Conservation (phyloP, 2,113 vertebrate genomes). For the Nesogale talazaci region DNA sequence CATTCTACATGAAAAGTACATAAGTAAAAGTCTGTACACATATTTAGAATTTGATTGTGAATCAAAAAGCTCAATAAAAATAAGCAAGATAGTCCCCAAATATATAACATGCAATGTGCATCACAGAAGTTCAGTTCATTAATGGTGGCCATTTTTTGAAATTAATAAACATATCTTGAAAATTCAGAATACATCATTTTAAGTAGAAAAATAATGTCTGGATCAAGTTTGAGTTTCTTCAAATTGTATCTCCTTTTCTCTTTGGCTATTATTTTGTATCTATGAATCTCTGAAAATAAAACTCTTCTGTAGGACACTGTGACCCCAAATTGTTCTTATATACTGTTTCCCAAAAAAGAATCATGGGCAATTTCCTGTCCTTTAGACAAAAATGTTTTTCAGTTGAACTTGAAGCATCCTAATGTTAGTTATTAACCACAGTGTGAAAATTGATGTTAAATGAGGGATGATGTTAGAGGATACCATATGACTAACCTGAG, state of each 20-base stretch:
- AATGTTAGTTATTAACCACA: constrained; percentile 61
- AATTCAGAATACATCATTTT: background rate
- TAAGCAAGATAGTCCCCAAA: background rate
- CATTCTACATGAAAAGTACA: constrained; percentile 10
- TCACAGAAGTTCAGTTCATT: background rate
- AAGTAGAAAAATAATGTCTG: background rate
- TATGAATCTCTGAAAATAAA: constrained; percentile 22
- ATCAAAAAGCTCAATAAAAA: constrained; percentile 1
- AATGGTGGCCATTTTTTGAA: background rate
- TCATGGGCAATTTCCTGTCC: constrained; percentile 63
- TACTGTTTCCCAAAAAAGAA: constrained; percentile 37
- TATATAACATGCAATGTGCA: background rate
- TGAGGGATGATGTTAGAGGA: background rate
- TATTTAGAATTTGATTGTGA: background rate
- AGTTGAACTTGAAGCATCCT: constrained; percentile 66
- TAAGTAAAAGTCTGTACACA: background rate
- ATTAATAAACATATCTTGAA: background rate
- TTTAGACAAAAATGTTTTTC: constrained; percentile 48
- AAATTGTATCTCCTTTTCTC: background rate
- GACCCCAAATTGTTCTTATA: constrained; percentile 14
- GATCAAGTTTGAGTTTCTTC: background rate
- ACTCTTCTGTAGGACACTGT: background rate
- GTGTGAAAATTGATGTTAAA: constrained; percentile 66
- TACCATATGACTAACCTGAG: constrained; percentile 19
- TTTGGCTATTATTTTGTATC: constrained; percentile 29